Conservation (phyloP, 1,140 invertebrate species). For the Neomicropteryx cornuta region DNA sequence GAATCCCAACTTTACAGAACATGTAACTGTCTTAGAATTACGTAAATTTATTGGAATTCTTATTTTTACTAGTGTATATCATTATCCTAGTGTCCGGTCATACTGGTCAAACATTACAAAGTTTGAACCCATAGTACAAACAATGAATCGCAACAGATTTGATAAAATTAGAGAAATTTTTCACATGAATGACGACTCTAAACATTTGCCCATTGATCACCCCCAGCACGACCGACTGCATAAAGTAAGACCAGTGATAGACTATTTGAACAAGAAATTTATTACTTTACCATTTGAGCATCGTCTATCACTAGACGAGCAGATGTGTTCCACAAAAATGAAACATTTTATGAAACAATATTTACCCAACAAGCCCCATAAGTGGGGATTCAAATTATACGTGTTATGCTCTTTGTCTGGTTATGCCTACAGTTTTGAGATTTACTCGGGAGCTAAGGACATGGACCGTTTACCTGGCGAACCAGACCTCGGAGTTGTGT, state of each 20-base stretch:
- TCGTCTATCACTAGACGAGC: constrained; percentile 19
- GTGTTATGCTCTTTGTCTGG: constrained; percentile 3
- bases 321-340: constrained; percentile 33
- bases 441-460: too few species aligned
- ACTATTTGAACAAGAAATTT: constrained; percentile 19
- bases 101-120: constrained; percentile 14
- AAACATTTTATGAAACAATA: constrained; percentile 30
- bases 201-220: constrained; percentile 19
- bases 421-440: constrained; percentile 4
- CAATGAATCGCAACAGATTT: constrained; percentile 3
- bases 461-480: background rate
- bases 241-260: constrained; percentile 25
- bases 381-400: constrained; percentile 2
- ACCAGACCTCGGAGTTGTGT: constrained; percentile 3
- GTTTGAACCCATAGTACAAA: background rate
- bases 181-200: constrained; percentile 18
- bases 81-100: constrained; percentile 22
- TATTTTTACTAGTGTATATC: constrained; percentile 21
- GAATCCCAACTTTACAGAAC: constrained; percentile 2
- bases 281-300: constrained; percentile 21
- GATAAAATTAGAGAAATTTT: constrained; percentile 16
- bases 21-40: constrained; percentile 14
- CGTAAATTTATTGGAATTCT: constrained; percentile 23
- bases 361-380: constrained; percentile 13
- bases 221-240: constrained; percentile 22